Evolutionary conservation across 2,113 vertebrate species (phyloP).

Genomic region (Naja naja): DNA sequence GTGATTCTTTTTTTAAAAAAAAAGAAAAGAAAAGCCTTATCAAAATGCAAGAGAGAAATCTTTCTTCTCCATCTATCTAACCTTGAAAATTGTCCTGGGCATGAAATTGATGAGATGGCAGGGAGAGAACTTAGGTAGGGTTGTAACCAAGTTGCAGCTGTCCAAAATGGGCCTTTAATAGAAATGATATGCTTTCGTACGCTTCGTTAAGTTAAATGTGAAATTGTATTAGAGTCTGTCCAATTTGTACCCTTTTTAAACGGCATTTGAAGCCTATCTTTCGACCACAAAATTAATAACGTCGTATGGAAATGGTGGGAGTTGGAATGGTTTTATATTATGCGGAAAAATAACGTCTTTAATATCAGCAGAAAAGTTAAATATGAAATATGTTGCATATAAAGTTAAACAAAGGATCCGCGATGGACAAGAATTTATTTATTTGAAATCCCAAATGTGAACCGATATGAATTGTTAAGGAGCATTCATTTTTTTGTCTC

Average conservation of each 20-base stretch:
- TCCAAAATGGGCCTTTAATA: slow-evolving; percentile 70
- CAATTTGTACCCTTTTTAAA: slow-evolving; percentile 67
- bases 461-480: slow-evolving; percentile 30
- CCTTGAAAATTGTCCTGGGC: slow-evolving; percentile 66
- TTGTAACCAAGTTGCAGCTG: slow-evolving; percentile 65
- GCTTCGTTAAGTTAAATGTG: slow-evolving; percentile 74
- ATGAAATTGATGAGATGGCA: slow-evolving; percentile 68
- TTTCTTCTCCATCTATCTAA: slow-evolving; percentile 65
- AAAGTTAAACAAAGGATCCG: slow-evolving; percentile 43
- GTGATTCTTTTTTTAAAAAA: neutral
- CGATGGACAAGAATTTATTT: slow-evolving; percentile 28
- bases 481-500: slow-evolving; percentile 29
- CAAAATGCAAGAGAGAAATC: slow-evolving; percentile 37
- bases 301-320: slow-evolving; percentile 56
- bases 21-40: neutral
- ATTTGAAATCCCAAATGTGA: slow-evolving; percentile 53
- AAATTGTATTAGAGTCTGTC: slow-evolving; percentile 74
- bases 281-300: slow-evolving; percentile 69
- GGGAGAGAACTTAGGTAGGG: slow-evolving; percentile 36
- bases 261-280: slow-evolving; percentile 52
- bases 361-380: slow-evolving; percentile 54
- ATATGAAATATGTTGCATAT: slow-evolving; percentile 50
- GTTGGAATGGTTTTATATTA: slow-evolving; percentile 62
- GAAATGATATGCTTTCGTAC: slow-evolving; percentile 67
- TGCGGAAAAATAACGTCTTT: slow-evolving; percentile 53